phyloP scores from a whole-genome alignment of 2,113 vertebrate species.

The Mesitornis unicolor region DNA sequence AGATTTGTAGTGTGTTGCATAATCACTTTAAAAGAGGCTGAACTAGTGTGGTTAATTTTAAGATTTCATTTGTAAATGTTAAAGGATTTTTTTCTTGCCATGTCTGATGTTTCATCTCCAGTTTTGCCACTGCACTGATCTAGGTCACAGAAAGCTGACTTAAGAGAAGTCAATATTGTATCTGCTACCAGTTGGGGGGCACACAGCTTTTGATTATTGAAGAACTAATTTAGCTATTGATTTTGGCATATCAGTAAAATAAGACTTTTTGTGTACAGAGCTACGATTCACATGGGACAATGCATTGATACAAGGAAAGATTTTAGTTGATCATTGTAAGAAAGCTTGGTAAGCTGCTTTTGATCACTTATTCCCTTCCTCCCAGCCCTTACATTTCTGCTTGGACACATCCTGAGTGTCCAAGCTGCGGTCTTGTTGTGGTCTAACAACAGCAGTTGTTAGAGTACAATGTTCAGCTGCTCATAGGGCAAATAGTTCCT shows the following conservation, averaged over 20 bases:
- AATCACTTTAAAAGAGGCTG: conserved; percentile 30
- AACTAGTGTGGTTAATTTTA: conserved; percentile 10
- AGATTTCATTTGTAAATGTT: not conserved
- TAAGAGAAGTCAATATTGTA: not conserved
- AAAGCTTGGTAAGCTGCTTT: not conserved
- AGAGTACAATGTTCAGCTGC: not conserved
- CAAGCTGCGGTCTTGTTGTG: not conserved
- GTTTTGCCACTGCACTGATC: not conserved
- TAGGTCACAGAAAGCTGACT: not conserved
- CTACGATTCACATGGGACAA: not conserved
- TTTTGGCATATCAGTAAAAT: not conserved
- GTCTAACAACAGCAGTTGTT: too few relatives aligned
- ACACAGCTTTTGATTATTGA: not conserved
- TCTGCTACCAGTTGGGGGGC: not conserved
- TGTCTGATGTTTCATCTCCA: not conserved
- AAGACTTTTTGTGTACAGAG: not conserved
- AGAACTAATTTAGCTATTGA: not conserved
- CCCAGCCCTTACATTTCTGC: not conserved
- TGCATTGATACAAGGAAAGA: not conserved
- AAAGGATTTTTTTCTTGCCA: not conserved
- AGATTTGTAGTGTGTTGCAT: conserved; percentile 27
- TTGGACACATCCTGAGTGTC: not conserved
- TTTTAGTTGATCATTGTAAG: not conserved
- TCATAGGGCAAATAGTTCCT: not conserved
- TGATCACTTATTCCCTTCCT: not conserved